Conservation (phyloP, 2,888 invertebrate species). For the Hyposoter didymator region DNA sequence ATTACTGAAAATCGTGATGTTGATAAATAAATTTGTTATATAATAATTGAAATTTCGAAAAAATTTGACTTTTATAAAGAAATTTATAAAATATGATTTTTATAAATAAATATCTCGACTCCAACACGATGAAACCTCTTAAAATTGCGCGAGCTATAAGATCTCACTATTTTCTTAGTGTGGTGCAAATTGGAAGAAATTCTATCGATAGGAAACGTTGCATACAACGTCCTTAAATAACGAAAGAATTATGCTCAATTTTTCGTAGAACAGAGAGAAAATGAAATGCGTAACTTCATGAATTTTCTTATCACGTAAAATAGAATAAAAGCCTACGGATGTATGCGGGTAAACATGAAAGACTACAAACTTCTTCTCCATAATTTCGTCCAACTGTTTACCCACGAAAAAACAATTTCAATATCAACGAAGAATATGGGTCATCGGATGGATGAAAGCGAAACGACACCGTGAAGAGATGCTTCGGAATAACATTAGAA, state of each 20-base stretch:
- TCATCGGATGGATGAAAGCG: conserved; percentile 1
- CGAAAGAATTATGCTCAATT: not conserved
- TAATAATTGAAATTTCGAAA: too few relatives aligned
- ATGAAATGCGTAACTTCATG: not conserved
- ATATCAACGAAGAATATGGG: conserved; percentile 33
- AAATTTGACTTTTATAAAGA: too few relatives aligned
- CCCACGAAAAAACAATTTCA: not conserved
- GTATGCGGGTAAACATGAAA: conserved; percentile 7
- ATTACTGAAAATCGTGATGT: too few relatives aligned
- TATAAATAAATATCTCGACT: too few relatives aligned
- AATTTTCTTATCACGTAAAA: conserved; percentile 7
- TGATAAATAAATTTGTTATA: too few relatives aligned
- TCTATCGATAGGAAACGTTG: too few relatives aligned
- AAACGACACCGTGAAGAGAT: not conserved
- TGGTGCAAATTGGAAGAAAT: too few relatives aligned
- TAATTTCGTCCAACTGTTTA: not conserved
- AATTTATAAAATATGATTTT: too few relatives aligned
- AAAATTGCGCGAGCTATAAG: too few relatives aligned
- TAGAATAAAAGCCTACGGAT: conserved; percentile 1
- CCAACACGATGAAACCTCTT: too few relatives aligned
- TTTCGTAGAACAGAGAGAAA: not conserved
- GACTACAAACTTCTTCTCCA: not conserved
- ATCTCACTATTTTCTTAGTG: too few relatives aligned
- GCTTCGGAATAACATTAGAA: conserved; percentile 23
- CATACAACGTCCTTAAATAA: not conserved